Percentiles rank a stretch among this genome's conserved stretches.
These are phyloP conservation scores for Salvelinus sp. DNA, from an alignment of 2,113 vertebrate species.

Conservation along the genomic window DNA sequence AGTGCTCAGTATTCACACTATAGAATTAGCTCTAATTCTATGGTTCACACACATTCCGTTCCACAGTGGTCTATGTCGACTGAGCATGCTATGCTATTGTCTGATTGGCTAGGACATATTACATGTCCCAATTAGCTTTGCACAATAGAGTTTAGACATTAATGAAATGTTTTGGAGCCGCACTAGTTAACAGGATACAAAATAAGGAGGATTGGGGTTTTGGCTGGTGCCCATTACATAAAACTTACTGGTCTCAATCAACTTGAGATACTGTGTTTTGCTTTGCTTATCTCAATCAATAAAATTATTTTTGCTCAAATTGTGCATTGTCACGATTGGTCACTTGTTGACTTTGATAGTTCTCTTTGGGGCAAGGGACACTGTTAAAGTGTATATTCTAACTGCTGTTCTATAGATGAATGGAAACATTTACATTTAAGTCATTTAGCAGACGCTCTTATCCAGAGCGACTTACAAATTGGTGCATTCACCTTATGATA, in stretches of 20 bases:
- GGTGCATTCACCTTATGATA: too few relatives aligned
- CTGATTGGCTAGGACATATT: neutral
- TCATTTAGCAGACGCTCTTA: too few relatives aligned
- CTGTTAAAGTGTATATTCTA: neutral
- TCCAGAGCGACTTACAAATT: too few relatives aligned
- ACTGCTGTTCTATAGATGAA: too few relatives aligned
- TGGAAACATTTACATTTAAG: too few relatives aligned
- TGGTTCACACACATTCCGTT: neutral
- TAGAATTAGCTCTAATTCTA: neutral
- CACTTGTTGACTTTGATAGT: constrained; percentile 26
- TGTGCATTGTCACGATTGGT: neutral
- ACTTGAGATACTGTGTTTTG: constrained; percentile 28
- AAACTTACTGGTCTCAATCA: constrained; percentile 9
- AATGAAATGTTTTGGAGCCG: constrained; percentile 17
- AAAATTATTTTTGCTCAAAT: constrained; percentile 74
- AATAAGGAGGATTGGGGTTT: constrained; percentile 52
- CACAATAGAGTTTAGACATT: constrained; percentile 17
- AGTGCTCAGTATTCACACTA: neutral
- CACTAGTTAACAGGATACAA: constrained; percentile 43
- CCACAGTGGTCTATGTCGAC: neutral
- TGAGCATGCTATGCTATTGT: neutral
- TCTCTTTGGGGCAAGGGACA: too few relatives aligned
- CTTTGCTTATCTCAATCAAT: constrained; percentile 58
- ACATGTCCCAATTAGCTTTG: neutral
- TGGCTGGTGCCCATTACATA: constrained; percentile 8